Base-by-base conservation (phyloP, 37 sponge, comb jelly and placozoan genomes). In the Dysidea cf. avara region DNA sequence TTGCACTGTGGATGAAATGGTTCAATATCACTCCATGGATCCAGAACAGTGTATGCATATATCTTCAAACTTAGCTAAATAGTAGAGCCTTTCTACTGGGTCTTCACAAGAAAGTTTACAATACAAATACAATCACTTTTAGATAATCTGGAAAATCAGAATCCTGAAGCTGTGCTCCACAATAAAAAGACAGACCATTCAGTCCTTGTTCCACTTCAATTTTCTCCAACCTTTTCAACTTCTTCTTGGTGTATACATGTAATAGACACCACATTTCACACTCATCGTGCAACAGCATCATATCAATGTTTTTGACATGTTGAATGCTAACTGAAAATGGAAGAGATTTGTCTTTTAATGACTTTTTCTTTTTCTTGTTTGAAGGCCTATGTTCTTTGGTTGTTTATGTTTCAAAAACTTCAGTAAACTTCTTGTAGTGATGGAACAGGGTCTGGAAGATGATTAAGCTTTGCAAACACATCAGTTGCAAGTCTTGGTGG, bases 231-330 rank as follows among this genome's bases (percentile, higher is more conserved):
- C n/a, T n/a, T n/a, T n/a, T n/a, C n/a, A n/a, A n/a, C n/a, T n/a
- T n/a, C n/a, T n/a, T n/a, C n/a, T 7, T n/a, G n/a, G n/a, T n/a
- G n/a, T n/a, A 22, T 5, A 71, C 54, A 40, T 60, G 75, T 13
- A 83, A 21, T 7, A 83, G 64, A n/a, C 84, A 20, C 71, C 71
- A 77, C 56, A 62, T 59, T 20, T 16, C 29, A 61, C 85, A 84
- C 53, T 77, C 77, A 34, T 36, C 54, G 47, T 78, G 76, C 40
- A 76, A 55, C 2, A 77, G 43, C 60, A 76, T 63, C 53, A 77
- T 12, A 25, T 84, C 53, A 0, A 57, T 40, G 40, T 76, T 76
- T 31, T 77, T 76, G 14, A 75, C 76, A 43, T 68, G 71, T 57
- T 83, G 76, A 11, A 61, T 69, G 75, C 76, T 75, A 20, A 70